Evolutionary conservation across 2,888 invertebrate species (phyloP).

Genomic region (Epinotia bilunana): DNA sequence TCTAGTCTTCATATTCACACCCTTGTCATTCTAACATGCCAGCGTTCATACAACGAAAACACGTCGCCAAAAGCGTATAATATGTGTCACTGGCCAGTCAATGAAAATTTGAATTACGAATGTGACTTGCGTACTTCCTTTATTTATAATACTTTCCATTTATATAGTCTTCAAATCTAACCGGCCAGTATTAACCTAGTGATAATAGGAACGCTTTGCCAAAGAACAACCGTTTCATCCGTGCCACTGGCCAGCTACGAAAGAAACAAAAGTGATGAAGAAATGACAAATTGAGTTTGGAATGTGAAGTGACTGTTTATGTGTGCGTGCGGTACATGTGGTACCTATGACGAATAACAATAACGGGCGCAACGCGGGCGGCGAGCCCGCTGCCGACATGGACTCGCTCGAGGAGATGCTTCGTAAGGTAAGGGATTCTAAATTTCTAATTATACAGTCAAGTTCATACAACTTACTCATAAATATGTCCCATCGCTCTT

Average conservation of each 20-base stretch:
- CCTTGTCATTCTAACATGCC: background rate
- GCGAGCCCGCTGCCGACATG: constrained; percentile 82
- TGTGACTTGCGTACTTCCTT: constrained; percentile 31
- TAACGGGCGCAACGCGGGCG: constrained; percentile 85
- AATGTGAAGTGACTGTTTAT: constrained; percentile 51
- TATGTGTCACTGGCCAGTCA: constrained; percentile 19
- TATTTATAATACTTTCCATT: background rate
- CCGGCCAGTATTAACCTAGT: constrained; percentile 9
- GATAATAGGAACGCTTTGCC: background rate
- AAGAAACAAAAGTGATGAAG: background rate
- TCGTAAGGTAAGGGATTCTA: constrained; percentile 85
- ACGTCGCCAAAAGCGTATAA: background rate
- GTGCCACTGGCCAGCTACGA: constrained; percentile 22
- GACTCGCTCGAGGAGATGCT: constrained; percentile 92
- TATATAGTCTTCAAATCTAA: constrained; percentile 12
- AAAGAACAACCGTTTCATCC: background rate
- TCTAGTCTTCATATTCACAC: background rate
- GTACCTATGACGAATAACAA: constrained; percentile 86
- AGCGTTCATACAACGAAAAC: too few species aligned
- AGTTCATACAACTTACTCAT: too few species aligned
- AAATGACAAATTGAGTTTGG: constrained; percentile 32
- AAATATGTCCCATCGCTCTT: too few species aligned
- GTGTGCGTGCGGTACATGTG: constrained; percentile 48
- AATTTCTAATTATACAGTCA: too few species aligned
- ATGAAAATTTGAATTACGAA: constrained; percentile 35